phyloP scores from a whole-genome alignment of 1,140 invertebrate genomes.

The Campoletis sonorensis region DNA sequence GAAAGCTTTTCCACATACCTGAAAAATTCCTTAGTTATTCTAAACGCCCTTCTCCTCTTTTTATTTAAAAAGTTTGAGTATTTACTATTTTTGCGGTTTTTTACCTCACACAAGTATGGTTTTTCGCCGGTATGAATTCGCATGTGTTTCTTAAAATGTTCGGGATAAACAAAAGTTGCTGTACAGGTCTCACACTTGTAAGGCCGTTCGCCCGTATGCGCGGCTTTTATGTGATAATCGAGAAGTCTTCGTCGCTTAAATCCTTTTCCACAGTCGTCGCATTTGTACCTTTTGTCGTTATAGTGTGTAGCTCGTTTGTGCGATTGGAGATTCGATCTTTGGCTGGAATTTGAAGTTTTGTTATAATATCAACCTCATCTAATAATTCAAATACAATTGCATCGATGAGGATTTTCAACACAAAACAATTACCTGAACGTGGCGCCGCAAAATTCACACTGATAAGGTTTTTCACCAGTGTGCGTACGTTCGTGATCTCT shows the following conservation, averaged over 20 bases:
- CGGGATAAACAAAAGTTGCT: constrained; percentile 89
- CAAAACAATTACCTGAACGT: constrained; percentile 74
- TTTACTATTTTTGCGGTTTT: background rate
- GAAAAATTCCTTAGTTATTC: constrained; percentile 46
- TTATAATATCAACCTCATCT: background rate
- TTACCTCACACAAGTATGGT: constrained; percentile 86
- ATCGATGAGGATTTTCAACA: no score
- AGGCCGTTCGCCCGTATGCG: constrained; percentile 87
- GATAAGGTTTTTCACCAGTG: constrained; percentile 90
- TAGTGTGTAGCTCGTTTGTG: constrained; percentile 88
- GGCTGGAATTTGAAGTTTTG: constrained; percentile 73
- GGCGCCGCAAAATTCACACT: constrained; percentile 87
- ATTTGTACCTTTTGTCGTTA: constrained; percentile 85
- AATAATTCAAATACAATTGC: constrained; percentile 1
- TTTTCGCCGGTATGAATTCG: constrained; percentile 88
- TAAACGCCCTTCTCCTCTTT: background rate
- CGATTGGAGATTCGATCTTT: constrained; percentile 87
- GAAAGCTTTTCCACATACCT: constrained; percentile 92
- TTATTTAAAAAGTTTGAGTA: constrained; percentile 1
- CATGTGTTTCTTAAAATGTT: constrained; percentile 90
- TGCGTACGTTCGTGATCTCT: constrained; percentile 88
- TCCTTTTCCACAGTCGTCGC: constrained; percentile 82
- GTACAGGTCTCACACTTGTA: constrained; percentile 84
- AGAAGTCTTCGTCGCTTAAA: constrained; percentile 86
- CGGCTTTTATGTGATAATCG: constrained; percentile 89